Evolutionary conservation across 2,113 vertebrate genomes (phyloP).

Genomic region (human): GRCh38 chr15:53364001-53364500

Average conservation of each 20-base stretch:
- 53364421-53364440: not conserved
- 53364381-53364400: not conserved
- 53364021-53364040: not conserved
- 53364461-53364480: not conserved
- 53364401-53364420: not conserved
- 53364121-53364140: not conserved
- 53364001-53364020: not conserved
- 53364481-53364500: not conserved
- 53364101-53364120: not conserved
- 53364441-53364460: not conserved
- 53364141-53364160: not conserved
- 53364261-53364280: not conserved
- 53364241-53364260: not conserved
- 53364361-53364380: not conserved
- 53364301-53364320: not conserved
- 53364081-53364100: not conserved
- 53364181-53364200: not conserved
- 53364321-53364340: not conserved
- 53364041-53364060: not conserved
- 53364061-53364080: no score
- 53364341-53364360: not conserved
- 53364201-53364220: not conserved
- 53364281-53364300: not conserved
- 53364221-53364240: not conserved
- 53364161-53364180: not conserved